Percentiles rank a stretch among this genome's conserved stretches.
phyloP scores from a whole-genome alignment of 2,888 invertebrate species.

The Scaptomyza flava region DNA sequence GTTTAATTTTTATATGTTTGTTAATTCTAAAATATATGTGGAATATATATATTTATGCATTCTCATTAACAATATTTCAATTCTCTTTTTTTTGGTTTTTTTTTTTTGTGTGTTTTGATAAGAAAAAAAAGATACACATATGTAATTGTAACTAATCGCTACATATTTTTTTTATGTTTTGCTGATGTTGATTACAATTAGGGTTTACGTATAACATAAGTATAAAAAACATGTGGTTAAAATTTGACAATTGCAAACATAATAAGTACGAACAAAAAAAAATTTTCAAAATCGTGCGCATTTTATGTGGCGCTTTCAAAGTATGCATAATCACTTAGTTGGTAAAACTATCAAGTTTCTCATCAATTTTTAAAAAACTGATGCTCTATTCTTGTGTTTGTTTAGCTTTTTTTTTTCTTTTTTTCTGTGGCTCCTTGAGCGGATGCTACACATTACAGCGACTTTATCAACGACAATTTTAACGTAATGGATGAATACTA shows the following conservation, averaged over 20 bases:
- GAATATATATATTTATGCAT: constrained; percentile 55
- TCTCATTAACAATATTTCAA: constrained; percentile 48
- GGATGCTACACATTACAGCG: constrained; percentile 41
- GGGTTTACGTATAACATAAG: constrained; percentile 51
- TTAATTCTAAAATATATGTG: constrained; percentile 38
- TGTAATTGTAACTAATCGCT: constrained; percentile 37
- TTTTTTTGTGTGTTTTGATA: constrained; percentile 43
- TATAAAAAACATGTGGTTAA: constrained; percentile 48
- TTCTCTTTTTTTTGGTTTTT: constrained; percentile 47
- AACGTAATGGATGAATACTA: constrained; percentile 36
- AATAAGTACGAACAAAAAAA: constrained; percentile 49
- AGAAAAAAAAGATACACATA: constrained; percentile 34
- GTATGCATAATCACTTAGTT: constrained; percentile 52
- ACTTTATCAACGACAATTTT: constrained; percentile 58
- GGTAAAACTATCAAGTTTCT: constrained; percentile 27
- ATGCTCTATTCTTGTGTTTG: constrained; percentile 2
- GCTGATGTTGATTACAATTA: constrained; percentile 51
- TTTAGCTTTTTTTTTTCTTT: constrained; percentile 6
- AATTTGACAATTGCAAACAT: constrained; percentile 59
- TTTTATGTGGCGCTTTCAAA: constrained; percentile 12
- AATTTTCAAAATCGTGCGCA: constrained; percentile 14
- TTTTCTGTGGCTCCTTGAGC: constrained; percentile 32
- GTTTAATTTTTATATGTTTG: constrained; percentile 35
- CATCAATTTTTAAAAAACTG: constrained; percentile 31
- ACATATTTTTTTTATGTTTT: constrained; percentile 14